These are phyloP conservation scores for Mastacembelus armatus DNA, from an alignment of 2,797 vertebrate species.

Conservation along the genomic window DNA sequence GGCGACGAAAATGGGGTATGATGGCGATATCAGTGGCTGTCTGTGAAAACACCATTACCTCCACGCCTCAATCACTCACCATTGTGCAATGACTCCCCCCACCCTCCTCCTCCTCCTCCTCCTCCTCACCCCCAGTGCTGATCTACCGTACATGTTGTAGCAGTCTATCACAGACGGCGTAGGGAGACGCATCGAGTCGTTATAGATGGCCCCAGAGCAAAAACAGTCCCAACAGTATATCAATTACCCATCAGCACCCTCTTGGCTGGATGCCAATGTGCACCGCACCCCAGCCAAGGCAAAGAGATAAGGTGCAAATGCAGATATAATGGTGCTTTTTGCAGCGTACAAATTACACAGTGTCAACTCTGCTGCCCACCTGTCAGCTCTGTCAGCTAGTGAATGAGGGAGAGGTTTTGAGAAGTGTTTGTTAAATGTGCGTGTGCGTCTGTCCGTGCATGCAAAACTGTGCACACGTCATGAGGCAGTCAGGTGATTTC, in stretches of 20 bases:
- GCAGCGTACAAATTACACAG: constrained; percentile 63
- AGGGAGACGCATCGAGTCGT: constrained; percentile 67
- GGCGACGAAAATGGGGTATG: constrained; percentile 74
- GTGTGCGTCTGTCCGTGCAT: constrained; percentile 14
- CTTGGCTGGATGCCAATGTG: constrained; percentile 62
- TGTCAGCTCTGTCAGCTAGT: constrained; percentile 60
- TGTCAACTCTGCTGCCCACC: constrained; percentile 64
- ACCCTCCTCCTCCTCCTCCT: not conserved
- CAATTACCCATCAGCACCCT: constrained; percentile 82
- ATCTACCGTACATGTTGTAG: constrained; percentile 72
- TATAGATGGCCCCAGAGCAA: constrained; percentile 77
- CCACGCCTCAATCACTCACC: constrained; percentile 84
- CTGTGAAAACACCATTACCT: constrained; percentile 85
- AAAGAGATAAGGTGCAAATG: constrained; percentile 72
- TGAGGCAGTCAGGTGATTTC: constrained; percentile 66
- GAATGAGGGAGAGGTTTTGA: constrained; percentile 37
- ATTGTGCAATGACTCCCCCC: constrained; percentile 68
- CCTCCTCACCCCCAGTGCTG: constrained; percentile 63
- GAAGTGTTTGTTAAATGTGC: constrained; percentile 1
- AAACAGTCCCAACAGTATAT: constrained; percentile 81
- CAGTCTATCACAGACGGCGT: constrained; percentile 76
- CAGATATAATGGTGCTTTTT: constrained; percentile 68
- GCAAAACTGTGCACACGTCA: constrained; percentile 11
- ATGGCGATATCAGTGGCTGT: constrained; percentile 76
- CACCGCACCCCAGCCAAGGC: constrained; percentile 59